Conservation (phyloP, 2,888 invertebrate species). For the Protophormia terraenovae region DNA sequence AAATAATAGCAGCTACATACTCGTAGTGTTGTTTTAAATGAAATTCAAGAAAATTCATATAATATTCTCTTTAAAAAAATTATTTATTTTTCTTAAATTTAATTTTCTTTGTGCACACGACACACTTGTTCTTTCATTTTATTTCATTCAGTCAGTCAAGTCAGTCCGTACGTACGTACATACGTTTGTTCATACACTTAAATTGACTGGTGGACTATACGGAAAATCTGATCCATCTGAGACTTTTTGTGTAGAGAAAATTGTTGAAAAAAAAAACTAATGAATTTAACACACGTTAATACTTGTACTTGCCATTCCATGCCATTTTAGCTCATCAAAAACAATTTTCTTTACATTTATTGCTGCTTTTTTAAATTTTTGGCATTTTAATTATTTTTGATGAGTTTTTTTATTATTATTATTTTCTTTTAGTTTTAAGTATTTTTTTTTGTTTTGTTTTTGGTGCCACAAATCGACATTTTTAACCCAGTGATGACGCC, state of each 20-base stretch:
- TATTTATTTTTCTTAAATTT: slow-evolving; percentile 11
- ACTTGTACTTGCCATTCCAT: slow-evolving; percentile 14
- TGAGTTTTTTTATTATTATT: slow-evolving; percentile 8
- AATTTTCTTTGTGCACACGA: slow-evolving; percentile 61
- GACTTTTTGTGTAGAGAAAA: slow-evolving; percentile 2
- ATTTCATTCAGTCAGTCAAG: slow-evolving; percentile 2
- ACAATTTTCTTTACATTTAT: slow-evolving; percentile 35
- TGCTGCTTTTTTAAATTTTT: slow-evolving; percentile 30
- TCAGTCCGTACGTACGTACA: background rate
- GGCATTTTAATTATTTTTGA: slow-evolving; percentile 60
- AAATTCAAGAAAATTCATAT: background rate
- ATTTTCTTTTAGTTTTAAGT: background rate
- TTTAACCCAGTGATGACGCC: slow-evolving; percentile 27
- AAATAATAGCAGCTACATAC: background rate
- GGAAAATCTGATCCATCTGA: slow-evolving; percentile 41
- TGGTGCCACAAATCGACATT: background rate
- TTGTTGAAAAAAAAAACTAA: background rate
- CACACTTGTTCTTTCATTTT: slow-evolving; percentile 55
- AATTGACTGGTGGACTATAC: background rate
- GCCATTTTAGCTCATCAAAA: slow-evolving; percentile 27
- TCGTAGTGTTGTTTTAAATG: background rate
- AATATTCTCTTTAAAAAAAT: slow-evolving; percentile 16
- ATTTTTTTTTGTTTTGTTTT: background rate
- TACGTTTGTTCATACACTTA: slow-evolving; percentile 10
- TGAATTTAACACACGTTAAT: slow-evolving; percentile 49